Evolutionary conservation across 1,140 invertebrate species (phyloP), one percentile per base, ranked within the genome.

Genomic region (Diachasmimorpha longicaudata): DNA sequence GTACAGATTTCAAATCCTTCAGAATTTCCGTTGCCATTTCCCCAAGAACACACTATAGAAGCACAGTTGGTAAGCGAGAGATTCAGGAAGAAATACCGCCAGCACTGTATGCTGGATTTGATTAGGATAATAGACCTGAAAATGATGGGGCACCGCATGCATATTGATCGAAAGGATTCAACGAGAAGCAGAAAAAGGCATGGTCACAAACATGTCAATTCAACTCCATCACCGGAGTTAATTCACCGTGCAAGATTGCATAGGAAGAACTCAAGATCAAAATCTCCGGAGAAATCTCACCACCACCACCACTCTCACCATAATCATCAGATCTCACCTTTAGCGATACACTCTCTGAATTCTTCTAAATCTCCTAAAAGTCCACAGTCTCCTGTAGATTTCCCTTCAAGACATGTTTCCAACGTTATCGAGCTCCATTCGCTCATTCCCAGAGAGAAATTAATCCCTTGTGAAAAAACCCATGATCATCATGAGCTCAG

Each of bases 41-140:
- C 39, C 23, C 66, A 71, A 68, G 63, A 72, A 44, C 44, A 42
- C 31, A 46, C 36, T 0, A 6, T 73, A 0, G 72, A 75, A 21
- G 72, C 70, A 16, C 44, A 42, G 46, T 23, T 19, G 4, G 69
- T 77, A 4, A 70, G 52, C 23, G 76, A 79, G 11, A 73, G 69
- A 69, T 70, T 81, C 16, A 71, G 16, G 4, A 71, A 72, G 9
- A 84, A 82, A 44, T 84, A 80, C 63, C 79, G 86, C 58, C 84
- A 79, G 67, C 77, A 75, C n/a, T 82, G 85, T 16, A 89, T 89
- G 83, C 48, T 82, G 5, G 85, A 88, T 9, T 48, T 89, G 1
- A 86, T 88, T 0, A 81, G 78, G 36, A 68, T 84, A n/a, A 88
- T 89, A 2, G 88, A 89, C 14, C 80, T 83, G 0, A 83, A 83